These are phyloP conservation scores for Pseudobourletiella spinata DNA, from an alignment of 1,140 invertebrate genomes.

Conservation along the genomic window DNA sequence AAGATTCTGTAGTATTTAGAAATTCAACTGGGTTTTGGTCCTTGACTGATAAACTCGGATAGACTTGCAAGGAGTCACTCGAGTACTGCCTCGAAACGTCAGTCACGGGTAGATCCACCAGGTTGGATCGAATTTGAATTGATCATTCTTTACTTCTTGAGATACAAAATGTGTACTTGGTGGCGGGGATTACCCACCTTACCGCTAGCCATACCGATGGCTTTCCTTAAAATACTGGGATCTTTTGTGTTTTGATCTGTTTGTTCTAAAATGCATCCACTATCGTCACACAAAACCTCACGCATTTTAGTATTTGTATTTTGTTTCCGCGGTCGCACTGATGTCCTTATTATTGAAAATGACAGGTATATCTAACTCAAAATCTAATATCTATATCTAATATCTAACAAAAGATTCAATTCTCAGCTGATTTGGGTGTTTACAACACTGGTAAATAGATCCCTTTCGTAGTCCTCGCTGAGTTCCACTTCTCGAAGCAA, in stretches of 20 bases:
- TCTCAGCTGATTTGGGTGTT: too few species aligned
- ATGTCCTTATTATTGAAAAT: too few species aligned
- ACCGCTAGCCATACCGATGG: neutral
- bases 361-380: too few species aligned
- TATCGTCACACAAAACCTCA: neutral
- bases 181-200: neutral
- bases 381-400: too few species aligned
- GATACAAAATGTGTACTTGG: neutral
- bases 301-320: too few species aligned
- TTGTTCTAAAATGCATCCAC: neutral
- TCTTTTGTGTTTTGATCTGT: neutral
- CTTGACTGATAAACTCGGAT: neutral
- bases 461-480: too few species aligned
- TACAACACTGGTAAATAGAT: too few species aligned
- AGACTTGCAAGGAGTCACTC: neutral
- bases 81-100: neutral
- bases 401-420: too few species aligned
- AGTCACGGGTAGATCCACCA: neutral
- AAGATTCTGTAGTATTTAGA: neutral
- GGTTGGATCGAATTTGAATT: neutral
- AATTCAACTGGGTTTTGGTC: neutral
- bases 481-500: too few species aligned
- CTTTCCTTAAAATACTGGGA: neutral
- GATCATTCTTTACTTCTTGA: neutral
- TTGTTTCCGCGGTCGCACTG: too few species aligned